Base-by-base conservation (phyloP, 2,888 invertebrate species). In the Cyaniris semiargus region DNA sequence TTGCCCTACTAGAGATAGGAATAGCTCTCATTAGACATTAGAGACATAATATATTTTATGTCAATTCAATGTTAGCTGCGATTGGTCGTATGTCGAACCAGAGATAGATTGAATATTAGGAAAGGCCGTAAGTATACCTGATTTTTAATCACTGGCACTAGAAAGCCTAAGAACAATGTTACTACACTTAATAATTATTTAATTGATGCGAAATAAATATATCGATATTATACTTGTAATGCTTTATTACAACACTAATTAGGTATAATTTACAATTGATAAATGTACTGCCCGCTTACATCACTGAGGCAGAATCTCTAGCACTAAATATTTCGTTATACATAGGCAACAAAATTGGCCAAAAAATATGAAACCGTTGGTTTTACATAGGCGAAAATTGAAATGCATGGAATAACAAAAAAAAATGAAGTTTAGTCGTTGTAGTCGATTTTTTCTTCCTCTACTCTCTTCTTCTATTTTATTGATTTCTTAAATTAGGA, bases 191-290 rank as follows among this genome's bases (percentile, higher is more conserved):
- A 70, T 15, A 7, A 8, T 38, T 38, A 38, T 5, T 31, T 31
- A 7, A n/a, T n/a, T n/a, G 15, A 44, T 70, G 70, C 70, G 74
- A 78, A 80, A 79, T 76, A 81, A 82, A 82, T 81, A 82, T 81
- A 81, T 71, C 38, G 76, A 78, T 79, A 34, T 34, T 79, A 88
- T 90, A 72, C 72, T 91, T 90, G 92, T 92, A 93, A 93, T 93
- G 92, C 92, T 93, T 94, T 94, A 94, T 93, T 94, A 94, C 92
- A 93, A 94, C 93, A 94, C 93, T 94, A 94, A 92, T 89, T 93
- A 93, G 91, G 91, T 92, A 92, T 93, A 93, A 90, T 92, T 92
- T 93, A 93, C 93, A 92, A 90, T 92, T 44, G 88, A 89, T 89
- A 88, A 88, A 87, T 89, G 87, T 75, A 72, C 72, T 48, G 72